Percentiles rank a stretch among this genome's conserved stretches.
These are phyloP conservation scores for Cylloceria caligata DNA, from an alignment of 2,888 invertebrate genomes.

Conservation along the genomic window DNA sequence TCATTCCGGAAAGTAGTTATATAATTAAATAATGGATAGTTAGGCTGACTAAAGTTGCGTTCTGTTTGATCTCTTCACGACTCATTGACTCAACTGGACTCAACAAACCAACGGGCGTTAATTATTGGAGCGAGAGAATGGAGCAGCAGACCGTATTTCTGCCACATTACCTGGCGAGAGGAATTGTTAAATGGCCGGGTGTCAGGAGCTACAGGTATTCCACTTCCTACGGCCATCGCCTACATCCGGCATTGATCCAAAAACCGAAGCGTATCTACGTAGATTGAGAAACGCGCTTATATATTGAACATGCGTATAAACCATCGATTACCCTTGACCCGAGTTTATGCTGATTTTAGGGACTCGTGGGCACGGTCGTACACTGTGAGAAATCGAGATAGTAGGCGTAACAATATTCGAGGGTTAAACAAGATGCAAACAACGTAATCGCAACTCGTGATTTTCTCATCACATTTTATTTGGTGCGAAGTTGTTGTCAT, in stretches of 20 bases:
- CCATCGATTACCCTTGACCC: conserved; percentile 6
- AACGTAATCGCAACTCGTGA: too few relatives aligned
- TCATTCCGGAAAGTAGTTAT: too few relatives aligned
- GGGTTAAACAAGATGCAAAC: not conserved
- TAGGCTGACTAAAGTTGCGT: not conserved
- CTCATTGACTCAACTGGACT: conserved; percentile 1
- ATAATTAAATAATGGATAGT: not conserved
- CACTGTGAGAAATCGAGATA: not conserved
- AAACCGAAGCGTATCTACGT: not conserved
- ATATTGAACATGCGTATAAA: conserved; percentile 2
- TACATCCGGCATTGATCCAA: conserved; percentile 33
- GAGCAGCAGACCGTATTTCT: not conserved
- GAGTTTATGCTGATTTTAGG: conserved; percentile 25
- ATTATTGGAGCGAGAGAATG: conserved; percentile 33
- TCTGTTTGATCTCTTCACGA: conserved; percentile 4
- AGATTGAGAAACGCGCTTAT: too few relatives aligned
- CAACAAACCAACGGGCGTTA: conserved; percentile 2
- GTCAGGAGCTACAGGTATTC: conserved; percentile 16
- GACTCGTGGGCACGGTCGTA: not conserved
- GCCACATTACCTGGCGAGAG: not conserved
- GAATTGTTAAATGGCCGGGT: conserved; percentile 4
- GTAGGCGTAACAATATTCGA: not conserved
- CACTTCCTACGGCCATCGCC: not conserved
- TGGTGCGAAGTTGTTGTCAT: too few relatives aligned
- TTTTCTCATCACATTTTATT: too few relatives aligned